phyloP scores from a whole-genome alignment of 2,797 vertebrate genomes.

The Eulemur albifrons region DNA sequence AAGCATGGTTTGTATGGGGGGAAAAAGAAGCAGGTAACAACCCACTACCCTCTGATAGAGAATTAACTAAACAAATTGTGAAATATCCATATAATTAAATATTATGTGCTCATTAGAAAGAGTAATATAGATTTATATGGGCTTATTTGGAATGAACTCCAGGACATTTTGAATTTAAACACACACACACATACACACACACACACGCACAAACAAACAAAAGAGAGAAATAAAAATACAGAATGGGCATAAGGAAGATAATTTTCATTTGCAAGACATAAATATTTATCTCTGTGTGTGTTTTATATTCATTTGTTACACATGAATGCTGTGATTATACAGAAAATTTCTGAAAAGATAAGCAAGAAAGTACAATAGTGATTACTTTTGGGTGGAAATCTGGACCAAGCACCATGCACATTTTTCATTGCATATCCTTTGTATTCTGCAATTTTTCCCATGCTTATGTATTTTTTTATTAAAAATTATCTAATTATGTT shows the following conservation, averaged over 20 bases:
- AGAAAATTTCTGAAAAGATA: not conserved
- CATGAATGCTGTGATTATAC: not conserved
- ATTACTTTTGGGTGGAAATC: not conserved
- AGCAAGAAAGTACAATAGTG: not conserved
- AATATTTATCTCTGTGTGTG: not conserved
- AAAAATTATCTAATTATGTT: conserved; percentile 22
- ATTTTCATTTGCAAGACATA: not conserved
- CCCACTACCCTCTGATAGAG: not conserved
- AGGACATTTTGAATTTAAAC: not conserved
- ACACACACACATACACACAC: not conserved
- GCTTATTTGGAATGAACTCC: not conserved
- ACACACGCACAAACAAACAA: not conserved
- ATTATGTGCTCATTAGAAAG: not conserved
- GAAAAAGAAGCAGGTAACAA: not conserved
- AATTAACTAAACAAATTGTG: not conserved
- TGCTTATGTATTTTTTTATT: conserved; percentile 19
- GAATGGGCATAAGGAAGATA: not conserved
- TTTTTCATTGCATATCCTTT: not conserved
- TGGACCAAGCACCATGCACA: not conserved
- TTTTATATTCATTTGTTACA: not conserved
- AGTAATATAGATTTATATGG: not conserved
- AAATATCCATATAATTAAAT: not conserved
- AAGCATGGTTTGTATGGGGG: not conserved
- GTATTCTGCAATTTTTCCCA: not conserved
- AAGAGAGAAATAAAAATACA: not conserved